These are phyloP conservation scores for Eubasilissa splendida DNA, from an alignment of 2,888 invertebrate species.

Conservation along the genomic window DNA sequence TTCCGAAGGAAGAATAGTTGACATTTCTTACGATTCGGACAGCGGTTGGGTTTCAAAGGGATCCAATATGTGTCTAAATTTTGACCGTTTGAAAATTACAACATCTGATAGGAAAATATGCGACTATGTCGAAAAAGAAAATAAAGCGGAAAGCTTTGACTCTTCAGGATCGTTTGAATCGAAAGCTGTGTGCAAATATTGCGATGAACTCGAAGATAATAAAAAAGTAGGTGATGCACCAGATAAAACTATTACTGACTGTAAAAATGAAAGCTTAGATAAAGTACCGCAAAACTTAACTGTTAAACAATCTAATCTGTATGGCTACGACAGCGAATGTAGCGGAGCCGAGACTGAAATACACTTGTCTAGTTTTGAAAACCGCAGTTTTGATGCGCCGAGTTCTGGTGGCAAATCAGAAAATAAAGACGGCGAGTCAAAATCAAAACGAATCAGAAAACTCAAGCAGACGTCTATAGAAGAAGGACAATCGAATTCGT, in stretches of 20 bases:
- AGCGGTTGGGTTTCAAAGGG: conserved; percentile 66
- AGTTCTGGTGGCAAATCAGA: background rate
- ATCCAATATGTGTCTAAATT: conserved; percentile 53
- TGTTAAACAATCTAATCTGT: conserved; percentile 61
- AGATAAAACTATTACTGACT: conserved; percentile 19
- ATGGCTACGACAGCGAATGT: conserved; percentile 72
- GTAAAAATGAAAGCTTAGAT: conserved; percentile 8
- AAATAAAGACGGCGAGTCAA: background rate
- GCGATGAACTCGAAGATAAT: conserved; percentile 3
- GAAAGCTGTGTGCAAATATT: conserved; percentile 7
- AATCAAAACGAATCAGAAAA: conserved; percentile 20
- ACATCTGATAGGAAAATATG: conserved; percentile 13
- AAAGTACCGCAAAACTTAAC: conserved; percentile 42
- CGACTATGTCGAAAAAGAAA: conserved; percentile 24
- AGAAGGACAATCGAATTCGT: background rate
- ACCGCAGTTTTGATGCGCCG: conserved; percentile 59
- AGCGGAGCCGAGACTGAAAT: conserved; percentile 72
- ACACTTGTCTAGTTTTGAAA: conserved; percentile 67
- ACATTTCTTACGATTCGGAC: conserved; percentile 68
- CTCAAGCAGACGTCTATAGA: background rate
- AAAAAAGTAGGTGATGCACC: background rate
- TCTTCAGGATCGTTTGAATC: conserved; percentile 11
- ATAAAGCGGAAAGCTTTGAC: background rate
- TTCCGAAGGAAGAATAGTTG: conserved; percentile 66
- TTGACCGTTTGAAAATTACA: conserved; percentile 49